Conservation (phyloP, 2,797 vertebrate genomes). For the Alcedo atthis region DNA sequence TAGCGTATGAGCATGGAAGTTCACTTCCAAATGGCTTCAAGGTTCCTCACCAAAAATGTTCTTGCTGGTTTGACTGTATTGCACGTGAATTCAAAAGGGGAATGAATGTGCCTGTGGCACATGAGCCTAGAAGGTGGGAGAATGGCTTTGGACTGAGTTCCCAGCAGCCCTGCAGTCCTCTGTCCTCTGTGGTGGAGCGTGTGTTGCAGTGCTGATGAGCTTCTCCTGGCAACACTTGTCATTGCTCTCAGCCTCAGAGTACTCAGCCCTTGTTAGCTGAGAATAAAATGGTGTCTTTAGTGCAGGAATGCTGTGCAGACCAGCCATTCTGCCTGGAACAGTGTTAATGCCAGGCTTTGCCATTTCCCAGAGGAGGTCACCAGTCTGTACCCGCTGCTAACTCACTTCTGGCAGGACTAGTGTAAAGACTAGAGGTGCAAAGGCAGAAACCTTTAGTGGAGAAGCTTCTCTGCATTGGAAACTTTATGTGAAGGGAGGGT, state of each 20-base stretch:
- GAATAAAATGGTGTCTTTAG: not conserved
- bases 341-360: not conserved
- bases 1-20: not conserved
- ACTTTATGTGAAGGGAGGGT: not conserved
- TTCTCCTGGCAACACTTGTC: not conserved
- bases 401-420: not conserved
- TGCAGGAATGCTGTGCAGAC: not conserved
- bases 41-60: not conserved
- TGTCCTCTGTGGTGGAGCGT: not conserved
- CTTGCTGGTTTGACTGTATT: not conserved
- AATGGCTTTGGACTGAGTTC: not conserved
- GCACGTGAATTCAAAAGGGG: not conserved
- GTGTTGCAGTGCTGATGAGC: not conserved
- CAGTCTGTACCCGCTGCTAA: not conserved
- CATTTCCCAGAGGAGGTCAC: not conserved
- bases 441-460: not conserved
- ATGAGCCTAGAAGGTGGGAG: not conserved
- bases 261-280: not conserved
- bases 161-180: not conserved
- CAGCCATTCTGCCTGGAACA: not conserved
- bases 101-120: not conserved
- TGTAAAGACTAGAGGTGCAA: not conserved
- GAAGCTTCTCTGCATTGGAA: not conserved
- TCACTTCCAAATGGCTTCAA: not conserved
- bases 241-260: not conserved